phyloP scores from a whole-genome alignment of 2,797 vertebrate genomes.

The Orientallactaga sibirica region DNA sequence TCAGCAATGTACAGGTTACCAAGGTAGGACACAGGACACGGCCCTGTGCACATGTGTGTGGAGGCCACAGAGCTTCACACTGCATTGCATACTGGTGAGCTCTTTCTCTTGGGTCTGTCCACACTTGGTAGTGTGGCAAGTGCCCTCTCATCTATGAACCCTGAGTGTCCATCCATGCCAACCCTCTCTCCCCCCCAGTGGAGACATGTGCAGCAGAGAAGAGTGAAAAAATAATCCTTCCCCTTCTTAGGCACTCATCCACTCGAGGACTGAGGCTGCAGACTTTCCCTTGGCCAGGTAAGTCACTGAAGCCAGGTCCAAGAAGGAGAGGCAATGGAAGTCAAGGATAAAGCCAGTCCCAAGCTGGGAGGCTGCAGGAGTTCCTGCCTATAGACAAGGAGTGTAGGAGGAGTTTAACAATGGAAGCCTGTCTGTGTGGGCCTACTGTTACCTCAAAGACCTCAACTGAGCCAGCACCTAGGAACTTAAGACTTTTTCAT shows the following conservation, averaged over 20 bases:
- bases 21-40: not conserved
- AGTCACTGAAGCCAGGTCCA: not conserved
- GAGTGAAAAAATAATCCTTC: too few species aligned
- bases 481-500: slow-evolving; percentile 58
- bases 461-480: slow-evolving; percentile 9
- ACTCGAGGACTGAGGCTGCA: not conserved
- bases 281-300: slow-evolving; percentile 18
- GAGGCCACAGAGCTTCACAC: not conserved
- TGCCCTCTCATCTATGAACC: not conserved
- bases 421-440: not conserved
- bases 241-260: not conserved
- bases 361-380: not conserved
- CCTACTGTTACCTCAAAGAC: not conserved
- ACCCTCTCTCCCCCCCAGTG: not conserved
- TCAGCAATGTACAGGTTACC: slow-evolving; percentile 29
- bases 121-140: not conserved
- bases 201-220: not conserved
- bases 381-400: not conserved
- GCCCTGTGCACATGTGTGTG: too few species aligned
- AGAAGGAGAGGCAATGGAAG: not conserved
- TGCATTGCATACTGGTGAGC: not conserved
- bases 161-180: not conserved
- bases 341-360: not conserved
- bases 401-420: not conserved
- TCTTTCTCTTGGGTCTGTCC: slow-evolving; percentile 16